Conservation (phyloP, 2,888 invertebrate species). For the Nemotelus pantherinus region DNA sequence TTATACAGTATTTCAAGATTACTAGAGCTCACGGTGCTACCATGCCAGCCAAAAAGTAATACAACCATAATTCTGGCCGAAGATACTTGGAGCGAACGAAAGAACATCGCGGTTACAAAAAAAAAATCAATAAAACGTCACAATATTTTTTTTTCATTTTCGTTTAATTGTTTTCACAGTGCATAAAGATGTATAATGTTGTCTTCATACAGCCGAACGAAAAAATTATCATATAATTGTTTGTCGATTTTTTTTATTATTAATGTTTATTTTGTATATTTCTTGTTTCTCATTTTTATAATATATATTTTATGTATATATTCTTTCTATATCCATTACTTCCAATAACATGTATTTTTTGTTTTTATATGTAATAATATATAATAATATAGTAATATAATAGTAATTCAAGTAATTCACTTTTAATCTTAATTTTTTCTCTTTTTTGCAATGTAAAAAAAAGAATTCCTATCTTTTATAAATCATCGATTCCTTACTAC, state of each 20-base stretch:
- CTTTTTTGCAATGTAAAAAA: slow-evolving; percentile 36
- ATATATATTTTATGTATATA: slow-evolving; percentile 49
- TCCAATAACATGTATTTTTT: slow-evolving; percentile 49
- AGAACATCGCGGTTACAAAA: too few species aligned
- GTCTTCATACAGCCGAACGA: slow-evolving; percentile 47
- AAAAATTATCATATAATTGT: slow-evolving; percentile 43
- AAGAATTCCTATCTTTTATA: slow-evolving; percentile 38
- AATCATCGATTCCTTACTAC: slow-evolving; percentile 30
- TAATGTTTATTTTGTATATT: slow-evolving; percentile 43
- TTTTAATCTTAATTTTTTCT: slow-evolving; percentile 37
- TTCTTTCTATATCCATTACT: slow-evolving; percentile 50
- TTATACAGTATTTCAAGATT: too few species aligned
- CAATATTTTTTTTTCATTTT: slow-evolving; percentile 19
- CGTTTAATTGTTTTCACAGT: slow-evolving; percentile 46
- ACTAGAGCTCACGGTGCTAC: too few species aligned
- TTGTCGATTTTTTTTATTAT: slow-evolving; percentile 41
- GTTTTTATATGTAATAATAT: slow-evolving; percentile 47
- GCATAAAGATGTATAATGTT: slow-evolving; percentile 48
- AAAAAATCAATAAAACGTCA: slow-evolving; percentile 6
- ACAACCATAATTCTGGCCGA: too few species aligned
- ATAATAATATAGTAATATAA: slow-evolving; percentile 46
- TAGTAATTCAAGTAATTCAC: slow-evolving; percentile 43
- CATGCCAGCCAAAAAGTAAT: too few species aligned
- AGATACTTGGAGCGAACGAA: too few species aligned
- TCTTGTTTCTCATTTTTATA: slow-evolving; percentile 44